Base-by-base conservation (phyloP, 1,140 invertebrate species). In the Littorina saxatilis region DNA sequence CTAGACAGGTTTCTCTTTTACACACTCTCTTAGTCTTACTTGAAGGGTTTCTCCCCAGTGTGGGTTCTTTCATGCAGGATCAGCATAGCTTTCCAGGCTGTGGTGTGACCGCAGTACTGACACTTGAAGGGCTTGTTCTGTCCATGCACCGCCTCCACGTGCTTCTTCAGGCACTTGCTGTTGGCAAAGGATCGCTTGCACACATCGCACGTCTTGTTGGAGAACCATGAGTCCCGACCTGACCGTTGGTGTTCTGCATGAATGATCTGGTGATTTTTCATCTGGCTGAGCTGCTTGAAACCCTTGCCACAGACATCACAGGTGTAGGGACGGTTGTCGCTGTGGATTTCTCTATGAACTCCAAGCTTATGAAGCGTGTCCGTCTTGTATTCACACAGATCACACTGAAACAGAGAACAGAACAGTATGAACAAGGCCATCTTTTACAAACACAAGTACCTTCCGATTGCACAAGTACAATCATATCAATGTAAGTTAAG, bases 101-200 rank as follows among this genome's bases (percentile, higher is more conserved):
- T 95, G 74, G 95, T 94, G 87, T 96, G 95, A 13, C 95, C 95
- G 89, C 96, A 97, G 77, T 95, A 95, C 81, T 94, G 94, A 86
- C 96, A 97, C 47, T 95, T 94, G 85, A 95, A 96, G 0, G 95
- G 95, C 84, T 96, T 95, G 27, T 96, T 91, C 88, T 96, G 96
- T 39, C 95, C 95, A 88, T 97, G 96, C 1, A 97, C 96, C 1
- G 94, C 94, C 89, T 96, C 94, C 17, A 96, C 94, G 82, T 97
- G 96, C 89, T 95, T 95, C 72, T 95, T 95, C 9, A 97, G 90
- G 86, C 95, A 95, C 89, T 96, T 96, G 83, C 83, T 84, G 86
- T 96, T 95, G 0, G 95, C 94, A 90, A 96, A 96, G 52, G 93
- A 94, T 52, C 95, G 93, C 29, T 94, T 92, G 87, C 96, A 96